Base-by-base conservation (phyloP, 2,888 invertebrate species). In the Eupithecia subumbrata region DNA sequence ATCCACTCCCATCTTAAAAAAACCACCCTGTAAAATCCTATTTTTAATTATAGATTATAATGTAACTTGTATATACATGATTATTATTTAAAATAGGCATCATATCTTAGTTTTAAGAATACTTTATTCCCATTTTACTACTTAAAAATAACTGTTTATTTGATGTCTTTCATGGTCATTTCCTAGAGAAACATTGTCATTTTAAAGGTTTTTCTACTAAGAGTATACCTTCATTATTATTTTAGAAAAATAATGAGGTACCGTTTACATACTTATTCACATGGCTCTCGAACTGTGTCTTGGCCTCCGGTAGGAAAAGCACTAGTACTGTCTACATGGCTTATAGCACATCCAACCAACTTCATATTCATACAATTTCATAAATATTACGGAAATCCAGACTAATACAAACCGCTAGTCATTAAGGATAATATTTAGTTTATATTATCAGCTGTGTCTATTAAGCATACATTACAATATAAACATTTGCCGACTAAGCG, bases 81-180 rank as follows among this genome's bases (percentile, higher is more conserved):
- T 84, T 76, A 77, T 83, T 85, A 84, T 80, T 74, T 84, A 83
- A 88, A 83, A 16, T 79, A 77, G 76, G 76, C 37, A 69, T 86
- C 86, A 83, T 85, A 86, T 83, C 85, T 81, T 86, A 86, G 85
- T 82, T 83, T 78, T 84, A 84, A 84, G 83, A 67, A n/a, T 40
- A 66, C 18, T 7, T 37, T n/a, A 37, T 37, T 40, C 34, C 37
- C 2, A 40, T 67, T 37, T 60, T 60, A 60, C 12, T 67, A 67
- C 40, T 12, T 80, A 82, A 82, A 80, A 74, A 80, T 34, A 34
- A 60, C 60, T 25, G 64, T 18, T 34, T 34, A 64, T 34, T 34
- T 63, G n/a, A 63, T 63, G 63, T 30, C 0, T 25, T 22, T 8
- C 8, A 34, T 64, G 64, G 34, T 60, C 1, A 14, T 25, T 22